Evolutionary conservation across 2,113 vertebrate genomes (phyloP), one percentile per base, ranked within the genome.

Genomic region (Circaetus cinerascens): DNA sequence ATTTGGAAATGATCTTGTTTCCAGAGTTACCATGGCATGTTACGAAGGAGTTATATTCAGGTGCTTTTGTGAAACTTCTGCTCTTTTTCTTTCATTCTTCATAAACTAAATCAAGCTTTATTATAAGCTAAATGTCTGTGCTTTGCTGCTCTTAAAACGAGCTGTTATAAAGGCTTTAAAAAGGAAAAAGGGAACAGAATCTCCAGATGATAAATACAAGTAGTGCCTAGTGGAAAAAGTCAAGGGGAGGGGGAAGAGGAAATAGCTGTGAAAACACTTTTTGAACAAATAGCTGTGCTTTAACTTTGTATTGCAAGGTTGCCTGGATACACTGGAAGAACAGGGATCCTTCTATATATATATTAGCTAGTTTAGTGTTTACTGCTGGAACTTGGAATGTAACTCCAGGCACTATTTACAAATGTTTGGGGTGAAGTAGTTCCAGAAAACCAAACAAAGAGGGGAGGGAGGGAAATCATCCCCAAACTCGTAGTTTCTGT

Each of bases 401-500:
- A 88, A 86, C 86, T 96, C 62, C 88, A 93, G 93, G 88, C 92
- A 76, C 95, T 96, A 93, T 95, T 95, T 96, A 93, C 95, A 91
- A 94, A 95, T 87, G 92, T 93, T 96, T 97, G 95, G 94, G 93
- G 93, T 91, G 63, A 97, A 96, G 78, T 73, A 80, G 87, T 97
- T 95, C 95, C 74, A 86, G 94, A 93, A 91, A 93, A 88, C 92
- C 92, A 96, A 97, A 96, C 93, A 97, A 95, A 94, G 88, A 93
- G 82, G 36, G 75, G 59, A 96, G 84, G 81, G 62, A 72, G 57
- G 60, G 34, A 92, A 84, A 79, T 81, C 27, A 81, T 88, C 84
- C 75, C 85, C 85, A 91, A 89, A 94, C 40, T 73, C 20, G 10
- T 59, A 11, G 18, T 95, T 87, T 94, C 85, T 95, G 72, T 96